Evolutionary conservation across 2,888 invertebrate species (phyloP), one percentile per base, ranked within the genome.

Genomic region (Tinea pellionella): DNA sequence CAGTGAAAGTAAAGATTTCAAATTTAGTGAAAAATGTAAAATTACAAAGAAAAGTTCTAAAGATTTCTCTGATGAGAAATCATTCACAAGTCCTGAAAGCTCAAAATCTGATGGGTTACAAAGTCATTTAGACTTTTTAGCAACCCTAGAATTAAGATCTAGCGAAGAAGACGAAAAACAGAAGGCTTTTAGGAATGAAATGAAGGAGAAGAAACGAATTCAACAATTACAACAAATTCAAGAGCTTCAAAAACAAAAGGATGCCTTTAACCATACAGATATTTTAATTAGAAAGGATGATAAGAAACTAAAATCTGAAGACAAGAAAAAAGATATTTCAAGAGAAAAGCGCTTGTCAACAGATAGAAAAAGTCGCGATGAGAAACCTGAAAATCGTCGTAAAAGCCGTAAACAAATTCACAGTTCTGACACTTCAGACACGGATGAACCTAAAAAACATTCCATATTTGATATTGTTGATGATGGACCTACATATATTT

Each of bases 401-500:
- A 89, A 89, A 65, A 82, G 80, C 68, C 76, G 84, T 42, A 87
- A 82, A 67, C 76, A 73, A 59, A 64, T 74, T 1, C 89, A 91
- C 61, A 92, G 90, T 67, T 90, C 91, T 13, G 92, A 92, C 59
- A 90, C 88, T 63, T 91, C 92, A 1, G 94, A 94, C 76, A 93
- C 93, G 7, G 94, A 94, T 72, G 94, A 93, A 75, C 93, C 93
- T 59, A 95, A 95, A 77, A 95, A 95, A 75, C 96, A 95, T 86
- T 96, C 96, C 61, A 96, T 96, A 70, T 96, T 96, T 77, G 96
- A 96, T 73, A 95, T 96, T 61, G 92, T 95, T 53, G 94, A 94
- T 72, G 96, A 96, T 70, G 96, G 93, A 62, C 96, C 96, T 0
- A 92, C 94, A 9, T 97, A 96, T 73, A 95, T 97, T 62, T 97